Conservation (phyloP, 92 coral and sea anemone genomes). For the Montipora capitata region DNA sequence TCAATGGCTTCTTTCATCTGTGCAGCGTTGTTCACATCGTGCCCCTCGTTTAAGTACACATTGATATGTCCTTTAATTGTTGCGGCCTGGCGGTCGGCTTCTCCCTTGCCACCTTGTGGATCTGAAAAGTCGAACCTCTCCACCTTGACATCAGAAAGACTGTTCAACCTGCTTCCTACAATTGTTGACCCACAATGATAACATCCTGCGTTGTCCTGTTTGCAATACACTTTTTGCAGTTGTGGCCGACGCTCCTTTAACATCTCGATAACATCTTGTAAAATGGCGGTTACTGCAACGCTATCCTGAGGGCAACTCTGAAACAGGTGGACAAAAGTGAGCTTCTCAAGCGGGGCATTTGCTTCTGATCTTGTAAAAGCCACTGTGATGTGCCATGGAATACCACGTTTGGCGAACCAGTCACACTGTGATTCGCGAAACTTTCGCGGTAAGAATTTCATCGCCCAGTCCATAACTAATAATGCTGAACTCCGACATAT, state of each 20-base stretch:
- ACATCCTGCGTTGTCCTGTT: constrained; percentile 68
- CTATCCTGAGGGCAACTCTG: constrained; percentile 32
- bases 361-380: constrained; percentile 55
- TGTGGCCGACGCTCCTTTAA: constrained; percentile 25
- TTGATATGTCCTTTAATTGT: too few species aligned
- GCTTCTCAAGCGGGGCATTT: constrained; percentile 17
- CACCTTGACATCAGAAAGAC: too few species aligned
- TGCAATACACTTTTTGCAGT: constrained; percentile 39
- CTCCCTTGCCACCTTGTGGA: too few species aligned
- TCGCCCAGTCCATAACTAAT: constrained; percentile 33
- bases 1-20: too few species aligned
- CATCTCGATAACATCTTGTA: constrained; percentile 18
- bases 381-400: not conserved
- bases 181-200: constrained; percentile 39
- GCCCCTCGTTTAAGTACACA: too few species aligned
- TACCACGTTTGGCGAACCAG: constrained; percentile 25
- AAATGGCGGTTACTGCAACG: constrained; percentile 30
- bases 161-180: not conserved
- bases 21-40: too few species aligned
- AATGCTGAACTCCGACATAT: too few species aligned
- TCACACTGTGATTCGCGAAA: constrained; percentile 3
- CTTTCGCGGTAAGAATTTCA: constrained; percentile 25
- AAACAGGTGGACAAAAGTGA: constrained; percentile 15
- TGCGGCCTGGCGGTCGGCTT: too few species aligned
- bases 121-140: too few species aligned